Evolutionary conservation across 2,888 invertebrate species (phyloP).

Genomic region (Allophyes oxyacanthae): DNA sequence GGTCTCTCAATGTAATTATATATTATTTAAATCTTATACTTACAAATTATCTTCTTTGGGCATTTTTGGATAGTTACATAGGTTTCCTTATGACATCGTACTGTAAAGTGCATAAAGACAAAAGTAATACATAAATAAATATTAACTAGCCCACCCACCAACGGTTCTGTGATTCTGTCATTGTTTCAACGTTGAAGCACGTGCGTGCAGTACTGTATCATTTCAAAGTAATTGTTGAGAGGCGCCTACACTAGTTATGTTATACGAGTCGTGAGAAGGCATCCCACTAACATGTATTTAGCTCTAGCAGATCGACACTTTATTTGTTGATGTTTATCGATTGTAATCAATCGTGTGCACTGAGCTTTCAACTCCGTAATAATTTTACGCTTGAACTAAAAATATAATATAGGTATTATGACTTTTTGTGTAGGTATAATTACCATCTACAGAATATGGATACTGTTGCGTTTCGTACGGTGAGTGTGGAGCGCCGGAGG

Average conservation of each 20-base stretch:
- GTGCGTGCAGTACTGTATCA: constrained; percentile 71
- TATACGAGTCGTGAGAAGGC: constrained; percentile 27
- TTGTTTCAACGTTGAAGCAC: constrained; percentile 71
- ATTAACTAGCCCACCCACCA: constrained; percentile 79
- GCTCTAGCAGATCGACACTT: constrained; percentile 26
- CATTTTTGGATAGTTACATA: constrained; percentile 26
- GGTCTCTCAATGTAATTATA: constrained; percentile 11
- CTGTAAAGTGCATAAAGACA: constrained; percentile 67
- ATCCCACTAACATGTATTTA: constrained; percentile 38
- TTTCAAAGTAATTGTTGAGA: constrained; percentile 78
- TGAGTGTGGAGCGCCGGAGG: too few relatives aligned
- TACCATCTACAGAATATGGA: too few relatives aligned
- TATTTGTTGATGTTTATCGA: constrained; percentile 31
- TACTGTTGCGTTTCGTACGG: too few relatives aligned
- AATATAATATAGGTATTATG: too few relatives aligned
- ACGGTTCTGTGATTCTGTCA: constrained; percentile 74
- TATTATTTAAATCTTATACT: constrained; percentile 30
- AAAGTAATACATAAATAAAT: constrained; percentile 74
- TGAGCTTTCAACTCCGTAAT: too few relatives aligned
- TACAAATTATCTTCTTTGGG: constrained; percentile 29
- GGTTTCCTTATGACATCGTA: constrained; percentile 43
- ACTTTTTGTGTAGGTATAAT: too few relatives aligned
- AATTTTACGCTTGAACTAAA: too few relatives aligned
- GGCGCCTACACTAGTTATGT: constrained; percentile 74
- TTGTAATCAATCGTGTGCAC: constrained; percentile 11